Base-by-base conservation (phyloP, 2,797 vertebrate genomes). In the Heterohyrax brucei region DNA sequence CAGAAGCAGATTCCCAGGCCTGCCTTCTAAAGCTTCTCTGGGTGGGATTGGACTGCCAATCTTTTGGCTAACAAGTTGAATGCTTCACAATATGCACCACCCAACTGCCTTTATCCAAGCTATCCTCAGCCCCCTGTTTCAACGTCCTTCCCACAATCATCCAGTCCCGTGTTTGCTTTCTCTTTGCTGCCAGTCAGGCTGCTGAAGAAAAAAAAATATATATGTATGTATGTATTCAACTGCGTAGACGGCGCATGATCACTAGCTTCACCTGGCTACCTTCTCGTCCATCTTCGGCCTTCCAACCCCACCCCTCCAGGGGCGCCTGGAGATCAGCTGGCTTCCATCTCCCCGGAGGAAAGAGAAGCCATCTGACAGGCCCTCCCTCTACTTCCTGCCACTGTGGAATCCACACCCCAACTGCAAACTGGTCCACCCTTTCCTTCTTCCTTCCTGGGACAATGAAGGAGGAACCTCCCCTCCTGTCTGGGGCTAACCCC, bases 391-490 rank as follows among this genome's bases (percentile, higher is more conserved):
- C 72, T 94, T 87, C 96, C 87, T 80, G 89, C 73, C 88, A 3
- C 61, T 75, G 1, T 39, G 39, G 39, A 7, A 46, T 33, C 76
- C 84, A 73, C 79, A 30, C 85, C 91, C 85, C 46, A 13, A 66
- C 12, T 1, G 1, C 59, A 4, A 1, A 79, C 62, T 6, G n/a
- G 2, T 75, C 56, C 30, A 2, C 96, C 96, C 89, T 81, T 94
- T 95, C 86, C 93, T 68, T 10, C 93, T 96, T 96, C 93, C 94
- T 89, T 83, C 84, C 94, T 28, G 64, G 33, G 56, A 94, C 95
- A 95, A 95, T 89, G 94, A 61, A 44, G 30, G 59, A 44, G 56
- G 97, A n/a, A 1, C 61, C 83, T n/a, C 62, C n/a, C 76, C 87
- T 48, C 21, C 3, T 0, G 44, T 93, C 76, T n/a, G 48, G 72